These are phyloP conservation scores for Thaleichthys pacificus DNA, from an alignment of 2,797 vertebrate species.

Conservation along the genomic window DNA sequence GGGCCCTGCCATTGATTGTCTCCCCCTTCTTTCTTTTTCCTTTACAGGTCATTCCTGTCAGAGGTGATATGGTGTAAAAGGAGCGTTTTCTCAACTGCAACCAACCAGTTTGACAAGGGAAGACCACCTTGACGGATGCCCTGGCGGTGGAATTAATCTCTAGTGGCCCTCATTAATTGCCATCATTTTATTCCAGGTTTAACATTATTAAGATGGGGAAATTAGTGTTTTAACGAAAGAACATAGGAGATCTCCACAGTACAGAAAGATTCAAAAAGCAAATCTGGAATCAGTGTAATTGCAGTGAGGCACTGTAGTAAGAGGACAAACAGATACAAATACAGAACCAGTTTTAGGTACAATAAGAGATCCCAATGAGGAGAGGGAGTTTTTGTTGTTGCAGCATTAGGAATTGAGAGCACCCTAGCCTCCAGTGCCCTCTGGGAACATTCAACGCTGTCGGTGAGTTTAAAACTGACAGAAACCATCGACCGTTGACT, in stretches of 20 bases:
- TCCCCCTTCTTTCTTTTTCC: neutral
- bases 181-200: too few relatives aligned
- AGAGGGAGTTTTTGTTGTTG: neutral
- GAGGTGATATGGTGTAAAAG: neutral
- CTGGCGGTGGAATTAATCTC: neutral
- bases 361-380: neutral
- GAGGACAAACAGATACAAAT: neutral
- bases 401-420: neutral
- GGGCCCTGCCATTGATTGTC: neutral
- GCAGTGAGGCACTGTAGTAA: neutral
- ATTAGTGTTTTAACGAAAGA: too few relatives aligned
- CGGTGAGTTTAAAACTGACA: conserved; percentile 85
- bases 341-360: neutral
- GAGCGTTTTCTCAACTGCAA: neutral
- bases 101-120: neutral
- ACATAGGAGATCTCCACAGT: too few relatives aligned
- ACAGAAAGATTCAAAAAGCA: too few relatives aligned
- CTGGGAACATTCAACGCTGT: conserved; percentile 93
- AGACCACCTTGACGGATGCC: too few relatives aligned
- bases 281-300: neutral
- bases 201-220: too few relatives aligned
- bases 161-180: too few relatives aligned
- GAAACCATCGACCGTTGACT: conserved; percentile 92
- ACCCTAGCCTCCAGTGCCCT: conserved; percentile 67
- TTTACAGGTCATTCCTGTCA: conserved; percentile 11